Conservation (phyloP, 2,113 vertebrate species). For the Manacus vitellinus region DNA sequence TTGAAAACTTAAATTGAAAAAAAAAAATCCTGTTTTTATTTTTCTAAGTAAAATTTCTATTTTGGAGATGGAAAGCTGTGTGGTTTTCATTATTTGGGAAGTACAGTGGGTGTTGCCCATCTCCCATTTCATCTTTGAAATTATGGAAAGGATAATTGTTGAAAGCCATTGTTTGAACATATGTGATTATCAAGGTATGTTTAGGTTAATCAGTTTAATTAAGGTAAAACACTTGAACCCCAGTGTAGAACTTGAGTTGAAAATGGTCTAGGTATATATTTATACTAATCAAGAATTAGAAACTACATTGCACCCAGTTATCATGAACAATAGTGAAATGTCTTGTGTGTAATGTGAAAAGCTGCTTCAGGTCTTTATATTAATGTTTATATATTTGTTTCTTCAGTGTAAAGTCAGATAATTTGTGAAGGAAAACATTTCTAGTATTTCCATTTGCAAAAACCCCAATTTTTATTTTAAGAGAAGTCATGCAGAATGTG, state of each 20-base stretch:
- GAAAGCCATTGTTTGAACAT: not conserved
- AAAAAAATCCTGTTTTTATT: not conserved
- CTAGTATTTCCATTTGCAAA: not conserved
- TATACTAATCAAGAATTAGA: not conserved
- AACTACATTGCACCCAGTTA: not conserved
- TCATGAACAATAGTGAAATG: not conserved
- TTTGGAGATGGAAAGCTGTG: not conserved
- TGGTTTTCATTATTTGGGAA: not conserved
- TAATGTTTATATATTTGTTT: not conserved
- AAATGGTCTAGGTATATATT: not conserved
- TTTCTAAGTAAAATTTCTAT: not conserved
- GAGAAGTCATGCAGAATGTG: not conserved
- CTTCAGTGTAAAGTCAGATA: not conserved
- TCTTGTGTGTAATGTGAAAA: not conserved
- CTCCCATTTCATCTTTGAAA: not conserved
- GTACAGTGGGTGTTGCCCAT: not conserved
- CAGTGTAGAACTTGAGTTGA: not conserved
- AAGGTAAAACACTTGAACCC: not conserved
- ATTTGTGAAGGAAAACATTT: not conserved
- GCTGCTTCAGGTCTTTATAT: not conserved
- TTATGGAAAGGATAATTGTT: not conserved
- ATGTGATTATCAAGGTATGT: not conserved
- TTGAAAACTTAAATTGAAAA: not conserved
- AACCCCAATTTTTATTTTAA: not conserved
- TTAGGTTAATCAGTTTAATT: not conserved